Base-by-base conservation (phyloP, 1,140 invertebrate genomes). In the Hesperophylax magnus region DNA sequence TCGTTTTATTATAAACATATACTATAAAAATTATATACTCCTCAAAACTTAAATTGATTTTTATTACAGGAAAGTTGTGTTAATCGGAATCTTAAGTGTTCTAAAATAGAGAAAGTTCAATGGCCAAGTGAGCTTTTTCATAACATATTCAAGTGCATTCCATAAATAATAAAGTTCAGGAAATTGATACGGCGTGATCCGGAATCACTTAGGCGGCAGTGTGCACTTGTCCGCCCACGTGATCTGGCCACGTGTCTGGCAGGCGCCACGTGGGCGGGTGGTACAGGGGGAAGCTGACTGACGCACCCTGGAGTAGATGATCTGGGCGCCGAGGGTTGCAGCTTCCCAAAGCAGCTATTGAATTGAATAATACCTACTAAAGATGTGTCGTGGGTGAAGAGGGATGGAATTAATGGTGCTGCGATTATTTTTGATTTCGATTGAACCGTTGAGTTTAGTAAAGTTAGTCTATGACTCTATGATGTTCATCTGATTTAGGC, bases 191-290 rank as follows among this genome's bases (percentile, higher is more conserved):
- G 34, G 34, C 17, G 22, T 71, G 20, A 71, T 71, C 67, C 67
- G 67, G 67, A 71, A 71, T 52, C 67, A 71, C 67, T 71, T 71
- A 71, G n/a, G 34, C 31, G 22, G 63, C 24, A 34, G 17, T 71
- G 18, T 71, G 67, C 67, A 71, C 67, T 71, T 47, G 67, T 18
- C 18, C 39, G 67, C 67, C 67, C 67, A 24, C 67, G n/a, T 47
- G 77, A 56, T 58, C 52, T 27, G 27, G 81, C 39, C 81, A 79
- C 69, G 77, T 79, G 77, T 18, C 77, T 9, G 74, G 47, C 69
- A 63, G 52, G 15, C 69, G 76, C 18, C 80, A 60, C 63, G 79
- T 77, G 75, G 63, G 24, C 31, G 31, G 27, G 34, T 27, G 69
- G 67, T 65, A 56, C 52, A 24, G 60, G 53, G 63, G 75, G 71